Evolutionary conservation across 2,888 invertebrate species (phyloP).

Genomic region (Tridacna gigas): DNA sequence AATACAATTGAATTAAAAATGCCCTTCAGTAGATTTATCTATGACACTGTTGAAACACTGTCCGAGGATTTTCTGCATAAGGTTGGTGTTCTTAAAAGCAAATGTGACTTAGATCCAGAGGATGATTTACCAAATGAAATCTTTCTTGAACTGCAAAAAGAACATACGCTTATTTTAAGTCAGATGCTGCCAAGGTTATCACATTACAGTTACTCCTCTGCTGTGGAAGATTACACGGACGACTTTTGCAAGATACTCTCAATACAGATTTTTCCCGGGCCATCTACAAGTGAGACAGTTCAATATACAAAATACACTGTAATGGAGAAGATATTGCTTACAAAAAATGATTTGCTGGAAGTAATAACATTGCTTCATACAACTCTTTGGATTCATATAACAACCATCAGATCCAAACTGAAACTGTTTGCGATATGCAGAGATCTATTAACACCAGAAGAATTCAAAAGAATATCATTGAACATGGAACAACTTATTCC

Average conservation of each 20-base stretch:
- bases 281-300: background rate
- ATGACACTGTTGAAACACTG: conserved; percentile 49
- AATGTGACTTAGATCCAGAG: conserved; percentile 58
- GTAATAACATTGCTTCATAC: conserved; percentile 31
- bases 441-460: background rate
- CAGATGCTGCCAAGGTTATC: conserved; percentile 27
- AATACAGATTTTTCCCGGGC: background rate
- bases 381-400: conserved; percentile 22
- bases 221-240: conserved; percentile 39
- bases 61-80: conserved; percentile 58
- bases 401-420: conserved; percentile 27
- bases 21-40: conserved; percentile 59
- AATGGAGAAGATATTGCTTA: background rate
- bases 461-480: background rate
- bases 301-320: conserved; percentile 2
- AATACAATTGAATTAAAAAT: conserved; percentile 44
- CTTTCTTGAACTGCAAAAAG: conserved; percentile 37
- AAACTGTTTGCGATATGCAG: conserved; percentile 33
- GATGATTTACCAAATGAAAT: conserved; percentile 55
- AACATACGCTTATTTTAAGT: conserved; percentile 47
- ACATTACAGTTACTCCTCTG: conserved; percentile 10
- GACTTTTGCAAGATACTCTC: conserved; percentile 48
- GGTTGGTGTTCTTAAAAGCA: conserved; percentile 38
- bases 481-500: background rate
- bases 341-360: background rate